phyloP scores from a whole-genome alignment of 2,797 vertebrate species.

The Hypotaenidia okinawae region DNA sequence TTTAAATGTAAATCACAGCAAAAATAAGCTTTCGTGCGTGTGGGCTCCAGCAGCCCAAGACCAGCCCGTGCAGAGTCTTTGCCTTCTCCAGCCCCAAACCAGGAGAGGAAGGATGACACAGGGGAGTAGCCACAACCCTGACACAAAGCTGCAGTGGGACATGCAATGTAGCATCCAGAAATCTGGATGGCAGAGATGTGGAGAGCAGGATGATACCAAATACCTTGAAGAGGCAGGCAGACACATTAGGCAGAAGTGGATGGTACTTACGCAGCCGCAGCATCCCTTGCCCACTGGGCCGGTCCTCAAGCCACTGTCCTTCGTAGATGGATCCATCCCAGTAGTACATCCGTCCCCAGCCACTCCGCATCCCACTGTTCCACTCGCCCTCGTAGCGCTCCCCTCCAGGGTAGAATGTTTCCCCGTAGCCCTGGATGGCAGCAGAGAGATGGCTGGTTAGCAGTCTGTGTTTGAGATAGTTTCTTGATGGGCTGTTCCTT shows the following conservation, averaged over 20 bases:
- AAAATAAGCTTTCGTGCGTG: background rate
- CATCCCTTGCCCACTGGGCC: slow-evolving; percentile 29
- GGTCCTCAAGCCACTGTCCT: slow-evolving; percentile 87
- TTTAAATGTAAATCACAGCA: slow-evolving; percentile 57
- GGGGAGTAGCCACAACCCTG: background rate
- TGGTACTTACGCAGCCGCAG: background rate
- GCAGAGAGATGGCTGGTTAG: background rate
- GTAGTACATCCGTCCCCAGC: slow-evolving; percentile 90
- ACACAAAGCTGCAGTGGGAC: background rate
- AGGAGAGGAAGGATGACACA: background rate
- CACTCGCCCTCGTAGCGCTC: slow-evolving; percentile 90
- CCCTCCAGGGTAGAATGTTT: slow-evolving; percentile 74
- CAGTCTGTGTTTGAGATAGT: background rate
- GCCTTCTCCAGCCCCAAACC: background rate
- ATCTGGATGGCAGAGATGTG: accelerated
- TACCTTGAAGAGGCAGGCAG: background rate
- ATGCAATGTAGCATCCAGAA: background rate
- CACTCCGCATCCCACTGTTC: slow-evolving; percentile 78
- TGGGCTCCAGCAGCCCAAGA: background rate
- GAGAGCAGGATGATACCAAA: background rate
- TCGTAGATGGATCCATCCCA: slow-evolving; percentile 85
- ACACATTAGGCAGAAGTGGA: accelerated
- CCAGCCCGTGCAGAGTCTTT: background rate
- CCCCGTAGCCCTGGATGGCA: slow-evolving; percentile 84
- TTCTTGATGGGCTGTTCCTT: background rate